Conservation (phyloP, 2,113 vertebrate genomes). For the Isichthys henryi region DNA sequence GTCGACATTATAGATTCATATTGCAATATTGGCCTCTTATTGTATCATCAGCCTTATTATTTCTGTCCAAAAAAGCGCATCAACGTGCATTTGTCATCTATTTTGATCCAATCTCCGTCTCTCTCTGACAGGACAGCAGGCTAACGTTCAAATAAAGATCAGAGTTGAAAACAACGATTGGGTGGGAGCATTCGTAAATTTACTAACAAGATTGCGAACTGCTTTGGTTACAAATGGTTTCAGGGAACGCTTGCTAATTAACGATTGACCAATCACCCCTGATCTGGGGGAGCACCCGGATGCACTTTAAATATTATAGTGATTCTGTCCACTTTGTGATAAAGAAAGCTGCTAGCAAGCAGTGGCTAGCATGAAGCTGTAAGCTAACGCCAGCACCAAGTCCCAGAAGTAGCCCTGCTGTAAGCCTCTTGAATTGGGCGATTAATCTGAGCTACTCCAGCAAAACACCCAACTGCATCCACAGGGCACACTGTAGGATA, state of each 20-base stretch:
- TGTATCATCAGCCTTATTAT: background rate
- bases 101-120: no score
- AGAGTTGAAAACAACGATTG: background rate
- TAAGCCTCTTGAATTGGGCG: background rate
- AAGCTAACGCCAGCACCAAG: background rate
- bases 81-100: no score
- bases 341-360: background rate
- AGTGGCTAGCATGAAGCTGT: background rate
- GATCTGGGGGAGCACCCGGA: background rate
- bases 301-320: background rate
- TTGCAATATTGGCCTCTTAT: background rate
- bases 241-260: background rate
- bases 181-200: background rate
- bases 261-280: background rate
- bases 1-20: background rate
- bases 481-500: background rate
- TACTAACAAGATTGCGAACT: background rate
- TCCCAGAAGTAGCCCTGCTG: background rate
- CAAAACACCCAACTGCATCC: background rate
- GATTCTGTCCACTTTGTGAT: background rate
- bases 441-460: background rate
- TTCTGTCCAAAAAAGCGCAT: background rate
- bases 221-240: background rate
- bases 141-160: background rate
- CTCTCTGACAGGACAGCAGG: no score